Evolutionary conservation across 2,888 invertebrate genomes (phyloP).

Genomic region (Eudasyphora cyanicolor): DNA sequence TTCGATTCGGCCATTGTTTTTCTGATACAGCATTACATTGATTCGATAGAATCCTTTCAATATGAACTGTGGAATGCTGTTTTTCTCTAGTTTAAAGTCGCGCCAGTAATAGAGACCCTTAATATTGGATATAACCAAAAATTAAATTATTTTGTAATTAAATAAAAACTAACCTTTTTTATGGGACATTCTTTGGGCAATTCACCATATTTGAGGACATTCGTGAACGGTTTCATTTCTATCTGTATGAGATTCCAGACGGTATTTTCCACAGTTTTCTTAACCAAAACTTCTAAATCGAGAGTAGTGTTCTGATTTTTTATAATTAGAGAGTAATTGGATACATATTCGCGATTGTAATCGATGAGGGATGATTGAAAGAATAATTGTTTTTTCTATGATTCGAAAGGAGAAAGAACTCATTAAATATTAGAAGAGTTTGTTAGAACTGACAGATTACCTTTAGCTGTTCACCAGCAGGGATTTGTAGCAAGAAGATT

Average conservation of each 20-base stretch:
- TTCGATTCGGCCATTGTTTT: neutral
- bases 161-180: neutral
- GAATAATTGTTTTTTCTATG: neutral
- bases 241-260: neutral
- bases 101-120: conserved; percentile 27
- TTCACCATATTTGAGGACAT: conserved; percentile 1
- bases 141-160: neutral
- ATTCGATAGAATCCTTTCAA: neutral
- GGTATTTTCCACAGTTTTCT: neutral
- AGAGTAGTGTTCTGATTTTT: neutral
- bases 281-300: neutral
- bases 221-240: neutral
- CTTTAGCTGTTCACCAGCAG: neutral
- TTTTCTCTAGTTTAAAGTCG: neutral
- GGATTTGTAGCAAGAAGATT: neutral
- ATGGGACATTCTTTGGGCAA: conserved; percentile 24
- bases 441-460: neutral
- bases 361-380: neutral
- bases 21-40: neutral
- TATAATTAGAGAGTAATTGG: neutral
- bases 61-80: conserved; percentile 1
- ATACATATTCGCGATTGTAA: neutral
- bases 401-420: neutral
- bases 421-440: neutral
- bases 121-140: neutral